A percentile compares a stretch with the other conserved stretches of the same genome.
phyloP scores from a whole-genome alignment of 2,797 vertebrate species.

The Prionace glauca region DNA sequence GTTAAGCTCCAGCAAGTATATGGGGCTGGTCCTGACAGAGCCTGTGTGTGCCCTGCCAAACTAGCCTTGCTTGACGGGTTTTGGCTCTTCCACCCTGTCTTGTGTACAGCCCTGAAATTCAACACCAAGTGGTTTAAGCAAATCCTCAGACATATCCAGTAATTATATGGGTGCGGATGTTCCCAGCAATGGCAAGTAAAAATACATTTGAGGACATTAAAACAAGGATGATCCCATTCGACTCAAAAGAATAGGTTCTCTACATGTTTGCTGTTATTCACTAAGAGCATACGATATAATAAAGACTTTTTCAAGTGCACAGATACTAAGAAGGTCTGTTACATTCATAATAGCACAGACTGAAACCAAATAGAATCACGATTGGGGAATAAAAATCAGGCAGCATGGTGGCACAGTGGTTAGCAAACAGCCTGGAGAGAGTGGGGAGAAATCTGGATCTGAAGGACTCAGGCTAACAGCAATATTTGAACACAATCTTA shows the following conservation, averaged over 20 bases:
- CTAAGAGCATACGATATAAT: neutral
- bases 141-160: slow-evolving; percentile 28
- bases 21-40: neutral
- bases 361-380: neutral
- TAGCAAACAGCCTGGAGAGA: neutral
- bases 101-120: slow-evolving; percentile 22
- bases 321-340: neutral
- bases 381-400: neutral
- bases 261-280: neutral
- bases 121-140: slow-evolving; percentile 25
- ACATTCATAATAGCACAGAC: neutral
- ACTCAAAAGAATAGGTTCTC: neutral
- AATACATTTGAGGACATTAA: neutral
- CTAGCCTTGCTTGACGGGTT: slow-evolving; percentile 23
- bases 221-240: neutral
- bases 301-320: neutral
- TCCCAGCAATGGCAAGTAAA: neutral
- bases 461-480: neutral
- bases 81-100: neutral
- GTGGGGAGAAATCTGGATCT: neutral
- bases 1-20: neutral
- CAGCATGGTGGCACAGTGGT: too few relatives aligned
- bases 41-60: neutral
- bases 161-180: slow-evolving; percentile 26
- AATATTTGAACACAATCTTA: neutral